Percentiles rank a stretch among this genome's conserved stretches.
Conservation (phyloP, 2,113 vertebrate species). For the Anarhynchus alexandrinus region DNA sequence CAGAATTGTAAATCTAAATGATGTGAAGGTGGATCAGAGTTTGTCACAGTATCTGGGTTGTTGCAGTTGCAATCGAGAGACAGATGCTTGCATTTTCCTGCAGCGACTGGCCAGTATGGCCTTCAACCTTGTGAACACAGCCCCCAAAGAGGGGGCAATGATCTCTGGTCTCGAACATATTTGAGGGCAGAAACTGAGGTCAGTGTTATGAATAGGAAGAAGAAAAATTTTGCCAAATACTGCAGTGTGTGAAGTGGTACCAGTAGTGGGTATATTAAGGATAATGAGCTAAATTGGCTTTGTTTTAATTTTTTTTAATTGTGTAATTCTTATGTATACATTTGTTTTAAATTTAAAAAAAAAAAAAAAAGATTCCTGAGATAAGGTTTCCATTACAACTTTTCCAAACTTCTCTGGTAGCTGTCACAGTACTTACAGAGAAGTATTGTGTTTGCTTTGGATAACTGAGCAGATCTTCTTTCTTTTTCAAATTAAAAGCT, state of each 20-base stretch:
- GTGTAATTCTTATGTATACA: background rate
- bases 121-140: background rate
- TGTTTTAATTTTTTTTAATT: background rate
- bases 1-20: background rate
- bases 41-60: background rate
- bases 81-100: background rate
- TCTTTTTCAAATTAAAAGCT: background rate
- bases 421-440: background rate
- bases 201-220: background rate
- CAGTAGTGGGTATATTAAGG: background rate
- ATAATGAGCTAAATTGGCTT: background rate
- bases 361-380: background rate
- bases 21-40: background rate
- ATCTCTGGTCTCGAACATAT: background rate
- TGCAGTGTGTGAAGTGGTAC: background rate
- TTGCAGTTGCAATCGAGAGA: fast-evolving
- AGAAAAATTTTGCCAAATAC: background rate
- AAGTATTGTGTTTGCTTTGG: background rate
- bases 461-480: background rate
- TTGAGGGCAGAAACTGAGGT: background rate
- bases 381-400: background rate
- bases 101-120: background rate
- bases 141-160: no score
- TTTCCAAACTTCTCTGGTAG: background rate
- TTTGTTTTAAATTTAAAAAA: background rate